Evolutionary conservation across 2,888 invertebrate genomes (phyloP).

Genomic region (Oligia strigilis): DNA sequence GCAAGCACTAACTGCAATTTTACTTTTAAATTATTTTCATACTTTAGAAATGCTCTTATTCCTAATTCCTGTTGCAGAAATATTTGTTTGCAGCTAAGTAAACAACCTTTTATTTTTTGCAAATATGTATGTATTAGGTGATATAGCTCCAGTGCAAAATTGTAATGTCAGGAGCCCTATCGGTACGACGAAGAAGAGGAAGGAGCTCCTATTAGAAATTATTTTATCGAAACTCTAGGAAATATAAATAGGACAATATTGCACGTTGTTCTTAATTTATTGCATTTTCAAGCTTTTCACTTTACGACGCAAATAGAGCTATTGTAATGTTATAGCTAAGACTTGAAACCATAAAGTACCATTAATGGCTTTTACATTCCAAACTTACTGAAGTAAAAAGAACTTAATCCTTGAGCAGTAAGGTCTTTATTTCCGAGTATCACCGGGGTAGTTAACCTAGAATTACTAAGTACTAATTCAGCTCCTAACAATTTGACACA

Average conservation of each 20-base stretch:
- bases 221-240: not conserved
- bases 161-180: not conserved
- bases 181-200: not conserved
- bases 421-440: constrained; percentile 17
- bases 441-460: constrained; percentile 33
- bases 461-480: constrained; percentile 49
- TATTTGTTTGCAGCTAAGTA: not conserved
- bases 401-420: not conserved
- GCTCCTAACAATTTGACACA: constrained; percentile 30
- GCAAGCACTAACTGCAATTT: constrained; percentile 9
- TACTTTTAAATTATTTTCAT: constrained; percentile 2
- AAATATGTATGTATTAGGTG: not conserved
- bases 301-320: constrained; percentile 34
- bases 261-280: constrained; percentile 23
- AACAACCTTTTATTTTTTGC: not conserved
- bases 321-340: constrained; percentile 34
- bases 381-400: constrained; percentile 11
- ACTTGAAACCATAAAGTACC: constrained; percentile 28
- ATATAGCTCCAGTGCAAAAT: not conserved
- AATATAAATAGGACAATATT: constrained; percentile 13
- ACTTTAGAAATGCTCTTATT: not conserved
- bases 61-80: not conserved
- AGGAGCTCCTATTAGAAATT: not conserved
- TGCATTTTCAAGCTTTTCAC: constrained; percentile 19
- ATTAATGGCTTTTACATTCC: constrained; percentile 23